Conservation (phyloP, 2,113 vertebrate genomes). For the Rhinopithecus roxellana region DNA sequence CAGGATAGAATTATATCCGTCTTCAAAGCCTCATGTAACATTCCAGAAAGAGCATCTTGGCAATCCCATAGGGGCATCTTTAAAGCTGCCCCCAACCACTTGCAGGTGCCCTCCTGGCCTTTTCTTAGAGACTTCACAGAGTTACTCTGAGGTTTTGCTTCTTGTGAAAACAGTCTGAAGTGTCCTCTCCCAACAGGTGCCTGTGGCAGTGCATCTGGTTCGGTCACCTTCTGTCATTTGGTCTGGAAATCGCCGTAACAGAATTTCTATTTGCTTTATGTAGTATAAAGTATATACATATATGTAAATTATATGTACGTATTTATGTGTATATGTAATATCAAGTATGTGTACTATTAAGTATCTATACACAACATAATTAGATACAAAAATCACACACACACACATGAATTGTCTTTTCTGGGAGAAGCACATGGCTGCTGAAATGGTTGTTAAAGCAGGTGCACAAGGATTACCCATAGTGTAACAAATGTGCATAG, state of each 20-base stretch:
- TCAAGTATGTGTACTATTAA: not conserved
- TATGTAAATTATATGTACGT: not conserved
- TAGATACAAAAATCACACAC: too few relatives aligned
- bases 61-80: not conserved
- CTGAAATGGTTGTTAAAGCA: not conserved
- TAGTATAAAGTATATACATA: not conserved
- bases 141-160: not conserved
- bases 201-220: accelerated
- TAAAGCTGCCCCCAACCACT: accelerated
- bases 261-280: not conserved
- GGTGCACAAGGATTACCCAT: accelerated
- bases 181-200: accelerated
- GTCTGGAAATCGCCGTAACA: not conserved
- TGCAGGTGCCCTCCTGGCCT: too few relatives aligned
- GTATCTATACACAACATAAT: too few relatives aligned
- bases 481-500: too few relatives aligned
- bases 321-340: not conserved
- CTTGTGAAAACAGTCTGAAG: not conserved
- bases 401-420: not conserved
- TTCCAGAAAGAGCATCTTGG: not conserved
- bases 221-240: not conserved
- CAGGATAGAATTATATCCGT: not conserved
- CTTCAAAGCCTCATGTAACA: not conserved
- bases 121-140: not conserved
- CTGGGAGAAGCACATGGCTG: not conserved